Evolutionary conservation across 2,888 invertebrate species (phyloP).

Genomic region (Bellardia bayeri): DNA sequence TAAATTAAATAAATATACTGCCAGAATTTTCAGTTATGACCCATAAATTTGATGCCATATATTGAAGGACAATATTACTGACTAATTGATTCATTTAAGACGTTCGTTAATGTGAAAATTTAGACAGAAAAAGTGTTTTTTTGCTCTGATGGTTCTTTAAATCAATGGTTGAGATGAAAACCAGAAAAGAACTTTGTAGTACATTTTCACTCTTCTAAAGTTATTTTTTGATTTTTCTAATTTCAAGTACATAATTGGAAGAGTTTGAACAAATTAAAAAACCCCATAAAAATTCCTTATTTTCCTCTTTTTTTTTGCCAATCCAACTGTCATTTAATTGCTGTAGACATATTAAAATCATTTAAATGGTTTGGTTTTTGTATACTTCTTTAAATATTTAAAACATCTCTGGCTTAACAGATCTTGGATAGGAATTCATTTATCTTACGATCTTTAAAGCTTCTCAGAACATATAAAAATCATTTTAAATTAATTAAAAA

Average conservation of each 20-base stretch:
- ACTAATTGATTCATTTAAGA: too few relatives aligned
- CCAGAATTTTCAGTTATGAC: too few relatives aligned
- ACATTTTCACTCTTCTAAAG: too few relatives aligned
- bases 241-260: too few relatives aligned
- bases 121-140: too few relatives aligned
- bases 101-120: too few relatives aligned
- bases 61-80: too few relatives aligned
- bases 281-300: background rate
- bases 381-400: background rate
- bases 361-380: constrained; percentile 9
- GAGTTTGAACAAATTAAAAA: background rate
- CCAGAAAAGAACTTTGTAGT: too few relatives aligned
- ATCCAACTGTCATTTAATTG: constrained; percentile 35
- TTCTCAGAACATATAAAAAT: constrained; percentile 60
- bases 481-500: constrained; percentile 69
- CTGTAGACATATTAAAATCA: constrained; percentile 10
- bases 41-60: too few relatives aligned
- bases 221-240: too few relatives aligned
- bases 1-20: background rate
- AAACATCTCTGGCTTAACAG: constrained; percentile 27
- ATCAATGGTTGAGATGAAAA: too few relatives aligned
- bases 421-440: constrained; percentile 50
- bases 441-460: constrained; percentile 54
- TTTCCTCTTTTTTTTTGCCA: background rate
- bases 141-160: too few relatives aligned